These are phyloP conservation scores for Pristionchus mayeri DNA, from an alignment of 2,888 invertebrate genomes.

Conservation along the genomic window DNA sequence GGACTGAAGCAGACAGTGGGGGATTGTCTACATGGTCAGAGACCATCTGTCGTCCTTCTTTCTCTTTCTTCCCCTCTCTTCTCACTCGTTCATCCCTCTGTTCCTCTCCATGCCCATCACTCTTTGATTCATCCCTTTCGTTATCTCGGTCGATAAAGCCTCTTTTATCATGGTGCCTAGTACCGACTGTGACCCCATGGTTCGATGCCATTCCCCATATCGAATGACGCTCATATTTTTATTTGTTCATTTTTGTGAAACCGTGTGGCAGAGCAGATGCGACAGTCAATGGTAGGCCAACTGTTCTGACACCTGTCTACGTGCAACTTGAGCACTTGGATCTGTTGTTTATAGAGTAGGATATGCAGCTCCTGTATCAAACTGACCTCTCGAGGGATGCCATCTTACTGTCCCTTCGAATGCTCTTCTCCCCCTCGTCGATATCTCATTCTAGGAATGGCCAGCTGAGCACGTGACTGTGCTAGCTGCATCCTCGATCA, in stretches of 20 bases:
- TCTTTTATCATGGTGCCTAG: neutral
- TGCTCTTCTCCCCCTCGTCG: neutral
- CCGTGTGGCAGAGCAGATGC: neutral
- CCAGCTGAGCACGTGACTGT: conserved; percentile 34
- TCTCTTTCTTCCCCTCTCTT: neutral
- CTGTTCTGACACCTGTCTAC: neutral
- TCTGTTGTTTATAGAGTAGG: neutral
- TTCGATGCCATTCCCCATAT: neutral
- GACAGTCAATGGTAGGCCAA: conserved; percentile 16
- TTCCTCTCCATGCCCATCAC: conserved; percentile 7
- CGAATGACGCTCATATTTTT: neutral
- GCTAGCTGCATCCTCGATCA: conserved; percentile 3
- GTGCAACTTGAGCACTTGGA: neutral
- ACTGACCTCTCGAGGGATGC: neutral
- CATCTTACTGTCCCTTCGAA: too few species aligned
- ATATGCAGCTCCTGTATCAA: neutral
- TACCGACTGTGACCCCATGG: neutral
- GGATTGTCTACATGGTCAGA: conserved; percentile 19
- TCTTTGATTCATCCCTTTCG: neutral
- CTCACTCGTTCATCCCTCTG: neutral
- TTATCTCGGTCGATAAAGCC: conserved; percentile 23
- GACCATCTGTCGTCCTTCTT: conserved; percentile 23
- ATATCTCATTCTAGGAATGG: neutral
- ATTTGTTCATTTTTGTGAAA: neutral
- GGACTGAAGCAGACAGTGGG: neutral